Evolutionary conservation across 1,140 invertebrate species (phyloP).

Genomic region (Acromyrmex echinatior): DNA sequence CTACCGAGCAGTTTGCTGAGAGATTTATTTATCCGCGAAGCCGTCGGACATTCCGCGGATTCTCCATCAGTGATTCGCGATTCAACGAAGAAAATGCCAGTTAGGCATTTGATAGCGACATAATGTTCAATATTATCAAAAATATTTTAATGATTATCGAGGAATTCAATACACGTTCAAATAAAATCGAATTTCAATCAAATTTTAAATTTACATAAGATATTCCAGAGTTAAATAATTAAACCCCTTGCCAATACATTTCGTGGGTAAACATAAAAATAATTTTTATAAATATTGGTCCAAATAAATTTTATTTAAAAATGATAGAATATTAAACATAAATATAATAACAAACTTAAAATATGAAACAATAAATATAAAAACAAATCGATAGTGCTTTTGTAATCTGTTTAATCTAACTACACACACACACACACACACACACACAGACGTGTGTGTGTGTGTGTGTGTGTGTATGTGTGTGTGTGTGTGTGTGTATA

Average conservation of each 20-base stretch:
- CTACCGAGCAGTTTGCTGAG: slow-evolving; percentile 59
- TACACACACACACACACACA: too few relatives aligned
- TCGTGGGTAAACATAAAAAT: not conserved
- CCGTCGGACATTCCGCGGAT: slow-evolving; percentile 45
- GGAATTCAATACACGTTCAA: not conserved
- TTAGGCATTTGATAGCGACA: slow-evolving; percentile 9
- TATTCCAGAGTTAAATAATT: not conserved
- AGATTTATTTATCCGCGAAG: slow-evolving; percentile 75
- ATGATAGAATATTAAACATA: not conserved
- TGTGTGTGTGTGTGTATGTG: too few relatives aligned
- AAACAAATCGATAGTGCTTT: not conserved
- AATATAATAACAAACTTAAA: not conserved
- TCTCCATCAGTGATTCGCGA: slow-evolving; percentile 44
- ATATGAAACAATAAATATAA: not conserved
- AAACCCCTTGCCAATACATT: not conserved
- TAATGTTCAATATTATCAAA: not conserved
- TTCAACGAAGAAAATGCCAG: slow-evolving; percentile 59
- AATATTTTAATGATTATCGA: slow-evolving; percentile 3
- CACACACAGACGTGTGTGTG: too few relatives aligned
- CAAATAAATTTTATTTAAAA: not conserved
- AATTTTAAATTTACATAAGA: slow-evolving; percentile 3
- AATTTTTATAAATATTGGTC: not conserved
- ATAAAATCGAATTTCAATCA: not conserved
- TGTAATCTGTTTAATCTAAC: not conserved
- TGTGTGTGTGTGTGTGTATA: too few relatives aligned